These are phyloP conservation scores for Agrochola litura DNA, from an alignment of 2,888 invertebrate genomes.

Conservation along the genomic window DNA sequence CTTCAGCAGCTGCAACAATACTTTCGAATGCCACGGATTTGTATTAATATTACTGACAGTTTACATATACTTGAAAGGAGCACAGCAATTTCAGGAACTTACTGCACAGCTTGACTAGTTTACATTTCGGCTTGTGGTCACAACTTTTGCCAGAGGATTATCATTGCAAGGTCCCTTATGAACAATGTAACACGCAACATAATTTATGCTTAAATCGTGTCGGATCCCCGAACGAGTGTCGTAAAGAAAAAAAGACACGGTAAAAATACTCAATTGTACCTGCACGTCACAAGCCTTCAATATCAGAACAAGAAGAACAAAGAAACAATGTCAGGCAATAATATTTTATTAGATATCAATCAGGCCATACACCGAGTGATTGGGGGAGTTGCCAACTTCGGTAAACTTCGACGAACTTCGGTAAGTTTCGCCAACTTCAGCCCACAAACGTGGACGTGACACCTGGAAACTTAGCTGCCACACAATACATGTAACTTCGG, in stretches of 20 bases:
- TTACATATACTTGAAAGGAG: not conserved
- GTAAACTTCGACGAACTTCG: constrained; percentile 46
- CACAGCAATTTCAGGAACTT: not conserved
- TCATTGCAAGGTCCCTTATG: not conserved
- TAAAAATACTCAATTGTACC: constrained; percentile 14
- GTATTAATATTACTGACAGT: not conserved
- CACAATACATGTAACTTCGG: constrained; percentile 35
- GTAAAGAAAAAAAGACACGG: constrained; percentile 21
- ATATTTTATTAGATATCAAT: constrained; percentile 64
- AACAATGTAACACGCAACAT: constrained; percentile 4
- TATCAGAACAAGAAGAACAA: constrained; percentile 51
- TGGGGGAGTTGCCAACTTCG: constrained; percentile 56
- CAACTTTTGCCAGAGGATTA: not conserved
- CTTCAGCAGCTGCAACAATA: too few relatives aligned
- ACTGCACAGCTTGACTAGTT: not conserved
- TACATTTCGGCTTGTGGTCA: not conserved
- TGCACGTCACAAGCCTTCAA: constrained; percentile 41
- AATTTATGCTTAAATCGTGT: constrained; percentile 15
- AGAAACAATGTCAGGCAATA: constrained; percentile 60
- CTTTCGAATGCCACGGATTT: not conserved
- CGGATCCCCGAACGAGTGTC: not conserved
- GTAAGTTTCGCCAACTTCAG: constrained; percentile 38
- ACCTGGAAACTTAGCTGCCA: constrained; percentile 59
- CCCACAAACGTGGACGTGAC: constrained; percentile 56
- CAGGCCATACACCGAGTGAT: constrained; percentile 60